Base-by-base conservation (phyloP, 2,113 vertebrate genomes). In the Empidonax alnorum region DNA sequence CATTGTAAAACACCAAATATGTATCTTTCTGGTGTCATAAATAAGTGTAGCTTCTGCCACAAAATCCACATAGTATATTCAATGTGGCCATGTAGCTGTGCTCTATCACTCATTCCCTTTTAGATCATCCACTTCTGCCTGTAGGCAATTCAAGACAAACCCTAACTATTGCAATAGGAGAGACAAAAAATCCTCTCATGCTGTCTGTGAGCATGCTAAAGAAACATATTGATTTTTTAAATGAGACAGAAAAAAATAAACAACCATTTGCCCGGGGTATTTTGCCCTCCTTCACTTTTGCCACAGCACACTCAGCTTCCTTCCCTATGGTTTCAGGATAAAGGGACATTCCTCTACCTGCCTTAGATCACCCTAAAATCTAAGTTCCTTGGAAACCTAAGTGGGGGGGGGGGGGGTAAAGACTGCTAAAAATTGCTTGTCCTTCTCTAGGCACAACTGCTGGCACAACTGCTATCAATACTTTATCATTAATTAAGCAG, bases 51-150 rank as follows among this genome's bases (percentile, higher is more conserved):
- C 17, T 79, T 82, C 44, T 82, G 37, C 9, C 58, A 79, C 59
- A 63, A 67, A 74, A 83, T 42, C 21, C 9, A 4, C 25, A 47
- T 1, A 44, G 10, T 30, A 37, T 4, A 50, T 31, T n/a, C 22
- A 62, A 14, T 0, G 18, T 2, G 1, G 55, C 1, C 1, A 31
- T 14, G 12, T 5, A 68, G 15, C 5, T 50, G 27, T 49, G 31
- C 42, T 71, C 44, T 21, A 1, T 27, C 56, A 49, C 27, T 79
- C 53, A 65, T 39, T 46, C 53, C 46, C 33, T 78, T 2, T 71
- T 62, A 73, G 50, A 88, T 35, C 46, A 85, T 33, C 35, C 30
- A 61, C 25, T 21, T 92, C 31, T 79, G 84, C 46, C 52, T 35
- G 23, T 3, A 68, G 44, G 37, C 31, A 75, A 87, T 52, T 87